Percentiles rank a stretch among this genome's conserved stretches.
phyloP scores from a whole-genome alignment of 2,797 vertebrate species.

The Oreochromis grahami region DNA sequence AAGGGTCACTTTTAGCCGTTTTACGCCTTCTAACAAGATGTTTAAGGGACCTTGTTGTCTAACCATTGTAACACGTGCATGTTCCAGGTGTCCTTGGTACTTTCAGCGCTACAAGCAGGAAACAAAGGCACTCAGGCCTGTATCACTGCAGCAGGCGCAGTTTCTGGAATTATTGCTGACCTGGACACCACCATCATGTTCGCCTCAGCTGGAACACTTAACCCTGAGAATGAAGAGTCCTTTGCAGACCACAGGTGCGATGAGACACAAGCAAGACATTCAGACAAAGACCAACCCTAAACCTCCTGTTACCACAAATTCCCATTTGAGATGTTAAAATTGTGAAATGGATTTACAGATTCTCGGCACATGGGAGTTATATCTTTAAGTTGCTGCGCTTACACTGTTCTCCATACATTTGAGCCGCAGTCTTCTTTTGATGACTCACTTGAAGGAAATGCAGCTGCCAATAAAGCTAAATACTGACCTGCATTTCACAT shows the following conservation, averaged over 20 bases:
- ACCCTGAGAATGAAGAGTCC: slow-evolving; percentile 92
- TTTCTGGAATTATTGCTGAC: slow-evolving; percentile 97
- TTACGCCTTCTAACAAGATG: neutral
- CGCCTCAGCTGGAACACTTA: slow-evolving; percentile 94
- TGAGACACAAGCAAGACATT: neutral
- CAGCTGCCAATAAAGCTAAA: neutral
- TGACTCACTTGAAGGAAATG: slow-evolving; percentile 9
- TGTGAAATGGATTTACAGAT: neutral
- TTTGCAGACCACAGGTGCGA: slow-evolving; percentile 96
- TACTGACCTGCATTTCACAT: neutral
- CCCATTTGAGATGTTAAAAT: neutral
- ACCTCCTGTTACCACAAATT: neutral
- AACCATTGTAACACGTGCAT: slow-evolving; percentile 1
- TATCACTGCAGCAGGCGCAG: slow-evolving; percentile 93
- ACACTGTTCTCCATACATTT: neutral
- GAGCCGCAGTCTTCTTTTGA: neutral
- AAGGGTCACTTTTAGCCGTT: neutral
- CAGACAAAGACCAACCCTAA: neutral
- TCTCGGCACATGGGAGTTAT: neutral
- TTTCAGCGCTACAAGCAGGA: slow-evolving; percentile 95
- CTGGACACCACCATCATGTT: slow-evolving; percentile 99
- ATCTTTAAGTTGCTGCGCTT: neutral
- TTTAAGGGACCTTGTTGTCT: neutral
- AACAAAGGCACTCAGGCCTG: slow-evolving; percentile 99
- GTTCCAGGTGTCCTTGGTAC: slow-evolving; percentile 90